Conservation (phyloP, 2,113 vertebrate species). For the Bucco capensis region DNA sequence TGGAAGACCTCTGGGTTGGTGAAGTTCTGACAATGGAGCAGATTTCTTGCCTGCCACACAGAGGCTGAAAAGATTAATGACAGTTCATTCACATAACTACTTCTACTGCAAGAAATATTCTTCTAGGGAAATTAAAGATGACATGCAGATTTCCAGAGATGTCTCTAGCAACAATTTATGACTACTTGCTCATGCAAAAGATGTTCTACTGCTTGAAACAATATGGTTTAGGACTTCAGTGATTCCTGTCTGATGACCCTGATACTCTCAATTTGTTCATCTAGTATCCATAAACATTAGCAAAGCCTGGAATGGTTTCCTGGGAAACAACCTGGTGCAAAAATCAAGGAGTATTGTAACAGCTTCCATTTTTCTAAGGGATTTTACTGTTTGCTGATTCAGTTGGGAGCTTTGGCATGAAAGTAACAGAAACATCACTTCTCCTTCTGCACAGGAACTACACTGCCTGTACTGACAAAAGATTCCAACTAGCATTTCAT, state of each 20-base stretch:
- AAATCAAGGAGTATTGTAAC: background rate
- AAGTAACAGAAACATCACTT: background rate
- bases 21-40: conserved; percentile 73
- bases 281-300: background rate
- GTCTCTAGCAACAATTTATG: background rate
- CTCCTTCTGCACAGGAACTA: background rate
- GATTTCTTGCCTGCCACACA: conserved; percentile 17
- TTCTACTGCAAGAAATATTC: background rate
- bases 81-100: background rate
- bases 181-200: background rate
- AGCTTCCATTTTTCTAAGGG: background rate
- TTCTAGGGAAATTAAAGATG: background rate
- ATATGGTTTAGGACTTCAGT: background rate
- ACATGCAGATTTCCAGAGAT: background rate
- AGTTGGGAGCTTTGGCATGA: background rate
- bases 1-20: conserved; percentile 18
- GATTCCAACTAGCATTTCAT: background rate
- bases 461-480: background rate
- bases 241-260: background rate
- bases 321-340: background rate
- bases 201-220: background rate
- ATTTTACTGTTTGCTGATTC: background rate
- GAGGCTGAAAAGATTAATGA: conserved; percentile 53
- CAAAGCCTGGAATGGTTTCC: background rate
- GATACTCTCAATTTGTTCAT: background rate